Conservation (phyloP, 2,888 invertebrate genomes). For the Thera obeliscata region DNA sequence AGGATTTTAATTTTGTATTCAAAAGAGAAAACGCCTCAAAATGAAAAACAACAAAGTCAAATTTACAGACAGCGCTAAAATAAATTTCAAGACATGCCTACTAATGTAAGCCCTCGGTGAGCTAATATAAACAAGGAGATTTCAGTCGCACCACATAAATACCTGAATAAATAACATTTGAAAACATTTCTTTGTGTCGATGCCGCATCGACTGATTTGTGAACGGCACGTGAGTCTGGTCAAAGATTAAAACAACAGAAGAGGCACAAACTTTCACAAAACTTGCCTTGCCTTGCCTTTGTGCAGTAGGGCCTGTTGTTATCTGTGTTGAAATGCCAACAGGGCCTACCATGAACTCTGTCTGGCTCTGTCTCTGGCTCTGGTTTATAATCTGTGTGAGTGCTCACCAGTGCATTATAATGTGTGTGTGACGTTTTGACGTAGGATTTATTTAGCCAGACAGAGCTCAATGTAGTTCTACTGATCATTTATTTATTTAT, state of each 20-base stretch:
- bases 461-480: no score
- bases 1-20: neutral
- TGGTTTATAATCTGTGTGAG: no score
- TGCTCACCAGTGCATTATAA: no score
- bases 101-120: constrained; percentile 22
- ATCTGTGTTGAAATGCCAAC: no score
- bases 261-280: neutral
- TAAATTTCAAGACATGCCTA: constrained; percentile 29
- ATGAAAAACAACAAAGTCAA: constrained; percentile 6
- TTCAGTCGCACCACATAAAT: constrained; percentile 50
- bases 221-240: constrained; percentile 53
- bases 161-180: constrained; percentile 72
- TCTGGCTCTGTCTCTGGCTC: no score
- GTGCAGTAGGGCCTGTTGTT: no score
- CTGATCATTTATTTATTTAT: no score
- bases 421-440: no score
- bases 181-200: constrained; percentile 73
- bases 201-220: constrained; percentile 78
- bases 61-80: constrained; percentile 19
- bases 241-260: constrained; percentile 35
- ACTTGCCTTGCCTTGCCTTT: no score
- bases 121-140: constrained; percentile 37
- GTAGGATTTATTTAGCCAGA: no score
- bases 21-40: neutral
- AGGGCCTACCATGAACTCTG: no score